Evolutionary conservation across 2,797 vertebrate genomes (phyloP).

Genomic region (Pelochelys cantorii): DNA sequence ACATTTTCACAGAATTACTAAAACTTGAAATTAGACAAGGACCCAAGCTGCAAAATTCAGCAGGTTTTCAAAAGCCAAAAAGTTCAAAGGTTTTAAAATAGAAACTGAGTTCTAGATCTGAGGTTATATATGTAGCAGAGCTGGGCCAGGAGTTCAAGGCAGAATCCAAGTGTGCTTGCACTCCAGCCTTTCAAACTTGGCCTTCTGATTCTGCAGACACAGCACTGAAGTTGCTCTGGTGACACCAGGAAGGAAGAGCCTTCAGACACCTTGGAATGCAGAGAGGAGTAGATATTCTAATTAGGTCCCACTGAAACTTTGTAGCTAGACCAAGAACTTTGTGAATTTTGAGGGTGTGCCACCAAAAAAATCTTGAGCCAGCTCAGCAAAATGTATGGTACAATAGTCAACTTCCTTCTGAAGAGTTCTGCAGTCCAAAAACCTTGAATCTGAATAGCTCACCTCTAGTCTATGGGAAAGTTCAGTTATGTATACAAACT

Average conservation of each 20-base stretch:
- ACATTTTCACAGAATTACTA: background rate
- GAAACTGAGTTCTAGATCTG: fast-evolving
- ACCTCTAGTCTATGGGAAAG: background rate
- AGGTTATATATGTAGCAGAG: background rate
- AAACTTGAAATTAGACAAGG: background rate
- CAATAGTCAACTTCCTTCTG: background rate
- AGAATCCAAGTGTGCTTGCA: background rate
- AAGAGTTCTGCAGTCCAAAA: background rate
- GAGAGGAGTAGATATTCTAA: background rate
- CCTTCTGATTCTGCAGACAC: background rate
- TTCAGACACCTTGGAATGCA: background rate
- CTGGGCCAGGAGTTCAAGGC: background rate
- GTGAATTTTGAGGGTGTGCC: background rate
- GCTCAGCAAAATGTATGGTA: background rate
- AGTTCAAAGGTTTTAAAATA: background rate
- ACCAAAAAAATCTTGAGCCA: background rate
- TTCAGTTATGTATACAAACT: background rate
- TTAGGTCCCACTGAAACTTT: background rate
- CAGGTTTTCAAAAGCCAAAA: background rate
- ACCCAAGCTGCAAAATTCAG: background rate
- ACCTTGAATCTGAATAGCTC: background rate
- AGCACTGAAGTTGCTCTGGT: background rate
- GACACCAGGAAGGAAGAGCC: background rate
- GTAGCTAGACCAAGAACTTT: background rate
- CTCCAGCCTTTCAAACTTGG: background rate